A percentile compares a stretch with the other conserved stretches of the same genome.
phyloP scores from a whole-genome alignment of 2,797 vertebrate genomes.

The Malacoraja senta region DNA sequence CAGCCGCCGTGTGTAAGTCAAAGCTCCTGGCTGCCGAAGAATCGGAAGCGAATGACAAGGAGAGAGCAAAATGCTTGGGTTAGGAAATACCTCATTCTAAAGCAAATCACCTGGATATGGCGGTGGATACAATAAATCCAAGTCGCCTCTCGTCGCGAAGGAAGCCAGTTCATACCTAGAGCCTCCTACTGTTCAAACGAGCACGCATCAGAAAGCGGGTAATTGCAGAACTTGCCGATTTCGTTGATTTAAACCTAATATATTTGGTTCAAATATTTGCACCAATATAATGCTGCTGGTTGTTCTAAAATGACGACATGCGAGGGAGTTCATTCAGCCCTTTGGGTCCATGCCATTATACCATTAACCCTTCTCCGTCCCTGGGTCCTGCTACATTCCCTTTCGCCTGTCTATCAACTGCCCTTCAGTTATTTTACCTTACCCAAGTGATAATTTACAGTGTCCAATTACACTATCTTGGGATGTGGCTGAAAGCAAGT shows the following conservation, averaged over 20 bases:
- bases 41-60: background rate
- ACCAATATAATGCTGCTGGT: background rate
- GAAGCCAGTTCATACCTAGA: background rate
- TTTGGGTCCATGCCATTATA: no score
- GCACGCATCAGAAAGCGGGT: background rate
- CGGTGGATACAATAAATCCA: background rate
- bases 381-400: no score
- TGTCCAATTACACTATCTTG: no score
- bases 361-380: no score
- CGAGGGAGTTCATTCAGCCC: no score
- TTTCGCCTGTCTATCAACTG: no score
- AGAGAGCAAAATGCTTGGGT: background rate
- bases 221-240: background rate
- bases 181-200: background rate
- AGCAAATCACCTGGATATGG: background rate
- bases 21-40: background rate
- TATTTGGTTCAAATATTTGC: background rate
- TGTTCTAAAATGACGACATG: background rate
- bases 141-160: background rate
- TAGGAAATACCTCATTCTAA: background rate
- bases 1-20: background rate
- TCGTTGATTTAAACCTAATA: background rate
- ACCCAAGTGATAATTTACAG: no score
- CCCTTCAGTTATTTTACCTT: no score
- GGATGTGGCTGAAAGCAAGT: no score